phyloP scores from a whole-genome alignment of 2,113 vertebrate genomes.

The Menura novaehollandiae region DNA sequence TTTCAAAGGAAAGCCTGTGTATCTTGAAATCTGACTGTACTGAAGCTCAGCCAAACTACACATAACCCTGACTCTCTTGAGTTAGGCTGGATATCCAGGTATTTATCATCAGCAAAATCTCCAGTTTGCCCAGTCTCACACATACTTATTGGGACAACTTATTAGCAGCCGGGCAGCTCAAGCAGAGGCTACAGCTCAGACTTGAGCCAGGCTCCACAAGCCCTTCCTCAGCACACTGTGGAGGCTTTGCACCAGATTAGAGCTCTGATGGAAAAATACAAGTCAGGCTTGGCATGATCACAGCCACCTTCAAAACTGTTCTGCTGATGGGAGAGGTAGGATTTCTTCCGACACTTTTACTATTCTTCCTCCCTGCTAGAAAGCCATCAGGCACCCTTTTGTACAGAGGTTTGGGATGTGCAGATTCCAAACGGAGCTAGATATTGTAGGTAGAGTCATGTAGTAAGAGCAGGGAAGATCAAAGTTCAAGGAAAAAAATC shows the following conservation, averaged over 20 bases:
- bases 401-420: neutral
- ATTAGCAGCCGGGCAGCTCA: neutral
- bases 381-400: neutral
- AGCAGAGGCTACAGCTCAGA: neutral
- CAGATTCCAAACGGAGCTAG: neutral
- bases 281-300: neutral
- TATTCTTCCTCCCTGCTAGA: neutral
- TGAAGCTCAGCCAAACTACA: neutral
- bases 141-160: neutral
- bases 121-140: neutral
- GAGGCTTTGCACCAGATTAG: neutral
- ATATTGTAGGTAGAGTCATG: neutral
- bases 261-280: neutral
- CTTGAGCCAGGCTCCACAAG: neutral
- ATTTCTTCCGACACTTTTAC: neutral
- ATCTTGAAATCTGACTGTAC: neutral
- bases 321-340: neutral
- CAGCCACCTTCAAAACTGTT: neutral
- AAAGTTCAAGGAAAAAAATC: neutral
- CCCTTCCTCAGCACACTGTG: neutral
- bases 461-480: neutral
- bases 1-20: neutral
- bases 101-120: neutral
- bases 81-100: neutral
- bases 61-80: neutral